Evolutionary conservation across 2,797 vertebrate species (phyloP).

Genomic region (Thunnus albacares): DNA sequence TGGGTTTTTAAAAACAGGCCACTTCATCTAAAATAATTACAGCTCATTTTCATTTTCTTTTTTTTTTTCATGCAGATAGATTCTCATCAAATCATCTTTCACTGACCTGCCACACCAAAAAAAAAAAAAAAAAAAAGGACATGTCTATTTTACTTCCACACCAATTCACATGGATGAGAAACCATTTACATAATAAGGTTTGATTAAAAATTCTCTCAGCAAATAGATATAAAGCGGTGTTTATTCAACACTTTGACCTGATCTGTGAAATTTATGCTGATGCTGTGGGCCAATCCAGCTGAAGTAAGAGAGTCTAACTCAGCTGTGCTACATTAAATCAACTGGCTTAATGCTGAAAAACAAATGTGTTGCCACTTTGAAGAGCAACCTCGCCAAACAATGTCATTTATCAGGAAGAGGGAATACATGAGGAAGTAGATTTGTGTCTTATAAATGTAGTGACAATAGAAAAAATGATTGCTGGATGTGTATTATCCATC

Average conservation of each 20-base stretch:
- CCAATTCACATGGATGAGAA: constrained; percentile 41
- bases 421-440: background rate
- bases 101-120: constrained; percentile 25
- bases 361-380: constrained; percentile 30
- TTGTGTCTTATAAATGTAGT: background rate
- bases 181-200: constrained; percentile 47
- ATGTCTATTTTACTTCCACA: constrained; percentile 49
- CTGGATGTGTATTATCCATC: background rate
- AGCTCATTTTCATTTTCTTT: constrained; percentile 24
- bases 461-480: background rate
- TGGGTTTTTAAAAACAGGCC: constrained; percentile 50
- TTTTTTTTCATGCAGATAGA: background rate
- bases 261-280: constrained; percentile 10
- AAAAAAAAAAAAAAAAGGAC: background rate
- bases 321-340: constrained; percentile 26
- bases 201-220: constrained; percentile 44
- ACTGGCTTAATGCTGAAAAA: constrained; percentile 20
- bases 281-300: background rate
- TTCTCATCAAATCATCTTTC: constrained; percentile 56
- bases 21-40: constrained; percentile 49
- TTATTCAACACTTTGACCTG: constrained; percentile 34
- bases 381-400: background rate
- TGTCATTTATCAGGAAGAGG: constrained; percentile 10
- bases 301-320: constrained; percentile 24
- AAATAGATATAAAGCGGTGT: constrained; percentile 33